Evolutionary conservation across 2,113 vertebrate genomes (phyloP), one percentile per base, ranked within the genome.

Genomic region (Varanus salvator): DNA sequence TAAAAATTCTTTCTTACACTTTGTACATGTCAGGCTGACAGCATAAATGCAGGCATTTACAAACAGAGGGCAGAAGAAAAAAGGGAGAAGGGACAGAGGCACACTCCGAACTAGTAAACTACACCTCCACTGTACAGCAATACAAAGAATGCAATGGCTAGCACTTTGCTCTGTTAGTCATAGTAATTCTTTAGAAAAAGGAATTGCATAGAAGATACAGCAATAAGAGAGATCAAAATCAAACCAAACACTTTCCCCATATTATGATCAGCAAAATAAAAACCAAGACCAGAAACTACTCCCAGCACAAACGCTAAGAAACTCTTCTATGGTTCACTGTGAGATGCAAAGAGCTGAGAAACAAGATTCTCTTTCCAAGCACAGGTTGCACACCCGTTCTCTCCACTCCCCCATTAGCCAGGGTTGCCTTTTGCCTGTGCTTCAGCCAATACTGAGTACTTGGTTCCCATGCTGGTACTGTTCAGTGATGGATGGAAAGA

Each of bases 1-100:
- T 98, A 98, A 99, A 99, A 99, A 98, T 98, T 98, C 97, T 98
- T 99, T 98, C 97, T 99, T 99, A 99, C 98, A 99, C 97, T 99
- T 99, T 99, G 97, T 99, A 99, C 98, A 99, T 97, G 95, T 97
- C 96, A 96, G 96, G 96, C 96, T 95, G 96, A 97, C 96, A 96
- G 97, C 96, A 96, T 97, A 98, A 97, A 98, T 97, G 97, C 97
- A 97, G 97, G 98, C 98, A 97, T 98, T 98, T 97, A 98, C 97
- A 98, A 98, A 98, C 95, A 93, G 92, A 96, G 96, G 96, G 95
- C 95, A 94, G 87, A 89, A 96, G 95, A 94, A 95, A 96, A 95
- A 93, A 89, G 81, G 94, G 94, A 92, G 6, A 71, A 97, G 96
- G 93, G 95, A 90, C 96, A 97, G 98, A 98, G 98, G 97, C 97